Base-by-base conservation (phyloP, 2,797 vertebrate genomes). In the Octomys mimax region DNA sequence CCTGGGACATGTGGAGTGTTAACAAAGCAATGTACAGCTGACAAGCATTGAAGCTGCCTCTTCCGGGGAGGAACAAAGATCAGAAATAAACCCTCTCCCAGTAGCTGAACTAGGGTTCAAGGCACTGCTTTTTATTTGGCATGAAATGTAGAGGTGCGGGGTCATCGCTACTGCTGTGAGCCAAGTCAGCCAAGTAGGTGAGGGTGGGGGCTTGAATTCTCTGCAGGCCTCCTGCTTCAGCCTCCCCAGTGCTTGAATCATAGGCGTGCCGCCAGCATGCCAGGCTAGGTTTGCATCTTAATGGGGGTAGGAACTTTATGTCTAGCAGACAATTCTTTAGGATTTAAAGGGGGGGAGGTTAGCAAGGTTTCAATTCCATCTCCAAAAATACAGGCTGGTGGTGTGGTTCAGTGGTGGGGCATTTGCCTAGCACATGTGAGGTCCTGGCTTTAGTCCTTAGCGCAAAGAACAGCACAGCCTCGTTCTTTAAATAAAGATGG, bases 1-100 rank as follows among this genome's bases (percentile, higher is more conserved):
- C 97, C 92, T 96, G 88, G 71, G 82, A 93, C 86, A 21, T 36
- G 87, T 91, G 57, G 46, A 57, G 80, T 39, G 87, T 85, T 95
- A 89, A 82, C 61, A 85, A 89, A 86, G 87, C 84, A 86, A 68
- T 2, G 1, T 14, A 9, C 0, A 1, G 62, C 75, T n/a, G 79
- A 83, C 87, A 66, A 52, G 85, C 70, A 14, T 75, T n/a, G 18
- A 88, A 93, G 71, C n/a, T 33, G 24, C 62, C 24, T 81, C 36
- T 0, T 90, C 84, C 79, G 1, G 26, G 62, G 70, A 79, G 71
- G 22, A 83, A 28, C 14, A 19, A 11, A 21, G 49, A 46, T 33
- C 52, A 70, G 52, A 87, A 57, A 57, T 78, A 28, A 87, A 59
- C 5, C 18, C 33, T 61, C 61, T 62, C 52, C 39, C 2, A 2